These are phyloP conservation scores for Setipinna tenuifilis DNA, from an alignment of 2,797 vertebrate species.

Conservation along the genomic window DNA sequence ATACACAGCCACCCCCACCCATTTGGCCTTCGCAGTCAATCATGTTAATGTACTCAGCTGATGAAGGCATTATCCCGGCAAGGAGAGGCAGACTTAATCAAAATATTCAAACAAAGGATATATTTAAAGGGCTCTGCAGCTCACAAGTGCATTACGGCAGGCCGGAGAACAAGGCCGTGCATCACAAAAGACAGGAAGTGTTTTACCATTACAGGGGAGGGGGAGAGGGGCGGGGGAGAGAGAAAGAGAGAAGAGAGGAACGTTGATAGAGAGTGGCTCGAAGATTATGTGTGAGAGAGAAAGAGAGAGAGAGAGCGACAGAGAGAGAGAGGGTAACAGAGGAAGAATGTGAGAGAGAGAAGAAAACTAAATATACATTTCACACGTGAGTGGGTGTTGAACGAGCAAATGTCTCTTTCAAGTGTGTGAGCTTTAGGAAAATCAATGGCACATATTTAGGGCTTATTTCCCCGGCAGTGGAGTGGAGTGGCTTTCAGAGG, in stretches of 20 bases:
- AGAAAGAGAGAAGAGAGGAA: neutral
- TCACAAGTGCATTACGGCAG: constrained; percentile 38
- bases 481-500: neutral
- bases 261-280: neutral
- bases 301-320: constrained; percentile 1
- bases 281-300: neutral
- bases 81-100: constrained; percentile 62
- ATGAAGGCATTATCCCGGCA: constrained; percentile 57
- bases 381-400: constrained; percentile 21
- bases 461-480: constrained; percentile 3
- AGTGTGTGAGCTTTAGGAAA: constrained; percentile 61
- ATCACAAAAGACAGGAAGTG: constrained; percentile 52
- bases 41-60: constrained; percentile 57
- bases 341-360: neutral
- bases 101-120: constrained; percentile 66
- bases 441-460: constrained; percentile 26
- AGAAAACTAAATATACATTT: constrained; percentile 21
- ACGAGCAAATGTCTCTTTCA: constrained; percentile 68
- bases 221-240: neutral
- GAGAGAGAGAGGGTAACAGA: neutral
- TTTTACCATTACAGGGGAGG: constrained; percentile 47
- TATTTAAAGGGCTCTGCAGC: constrained; percentile 56
- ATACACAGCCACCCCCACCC: neutral
- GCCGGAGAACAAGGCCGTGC: constrained; percentile 38
- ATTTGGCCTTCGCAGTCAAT: constrained; percentile 16